Base-by-base conservation (phyloP, 2,888 invertebrate genomes). In the Drosophila gaucha region DNA sequence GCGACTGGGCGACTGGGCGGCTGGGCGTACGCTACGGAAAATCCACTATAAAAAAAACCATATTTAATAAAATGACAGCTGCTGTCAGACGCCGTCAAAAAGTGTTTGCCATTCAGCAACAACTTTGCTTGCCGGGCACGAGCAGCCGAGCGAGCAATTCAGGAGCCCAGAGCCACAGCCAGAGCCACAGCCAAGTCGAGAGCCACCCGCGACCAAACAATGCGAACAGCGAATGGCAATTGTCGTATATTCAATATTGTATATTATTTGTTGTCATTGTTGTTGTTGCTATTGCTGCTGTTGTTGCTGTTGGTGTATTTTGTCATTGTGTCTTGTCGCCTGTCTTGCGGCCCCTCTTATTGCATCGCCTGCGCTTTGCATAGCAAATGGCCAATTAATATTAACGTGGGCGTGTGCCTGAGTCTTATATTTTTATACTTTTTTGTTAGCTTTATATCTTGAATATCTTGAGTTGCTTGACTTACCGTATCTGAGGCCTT, bases 41-140 rank as follows among this genome's bases (percentile, higher is more conserved):
- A 72, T 72, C 80, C 60, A 30, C 20, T 33, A 51, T 26, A 46
- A 51, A 75, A 63, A 84, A 80, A 75, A 87, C 63, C 86, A 88
- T 89, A 86, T 84, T 87, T 84, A 89, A 89, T 84, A 84, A 87
- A 89, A 84, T 89, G 84, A 84, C 84, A 84, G 84, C 73, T 69
- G 79, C 89, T 84, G 84, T 84, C 84, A 87, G 84, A 85, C 79
- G 89, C 76, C 84, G 88, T 84, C 84, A 84, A 85, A 85, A 78
- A 71, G 67, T 85, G 72, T 67, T 85, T 78, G 74, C 73, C 75
- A 59, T 51, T 38, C 55, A 50, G 56, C 63, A 60, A 80, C 65
- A 65, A 80, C 69, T 88, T 88, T 64, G 69, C 84, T 86, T 84
- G 65, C 87, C 52, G 67, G 66, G 88, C 80, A 88, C 85, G 88